Conservation (phyloP, 2,797 vertebrate genomes). For the Chaenodraco wilsoni region DNA sequence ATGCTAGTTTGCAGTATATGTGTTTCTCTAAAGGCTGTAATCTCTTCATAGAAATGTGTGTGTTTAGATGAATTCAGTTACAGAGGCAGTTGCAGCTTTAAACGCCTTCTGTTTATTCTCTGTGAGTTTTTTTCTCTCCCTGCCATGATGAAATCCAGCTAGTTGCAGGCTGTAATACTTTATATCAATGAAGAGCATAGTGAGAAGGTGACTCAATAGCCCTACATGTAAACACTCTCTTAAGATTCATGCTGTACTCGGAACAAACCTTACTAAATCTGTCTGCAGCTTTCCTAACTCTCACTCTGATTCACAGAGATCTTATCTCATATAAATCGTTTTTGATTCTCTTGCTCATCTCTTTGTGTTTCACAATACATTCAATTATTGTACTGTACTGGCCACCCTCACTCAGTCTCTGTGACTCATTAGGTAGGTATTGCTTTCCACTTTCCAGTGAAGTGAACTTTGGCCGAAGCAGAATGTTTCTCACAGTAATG, state of each 20-base stretch:
- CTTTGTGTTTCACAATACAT: constrained; percentile 13
- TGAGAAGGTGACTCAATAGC: constrained; percentile 34
- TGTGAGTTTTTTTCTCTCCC: constrained; percentile 1
- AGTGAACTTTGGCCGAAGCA: constrained; percentile 76
- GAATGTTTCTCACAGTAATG: constrained; percentile 67
- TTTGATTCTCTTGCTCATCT: constrained; percentile 9
- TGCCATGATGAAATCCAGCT: constrained; percentile 31
- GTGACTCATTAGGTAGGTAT: constrained; percentile 68
- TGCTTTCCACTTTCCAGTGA: constrained; percentile 64
- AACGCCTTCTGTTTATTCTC: constrained; percentile 9
- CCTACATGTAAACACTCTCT: constrained; percentile 20
- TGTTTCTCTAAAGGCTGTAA: background rate
- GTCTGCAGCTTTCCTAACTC: constrained; percentile 10
- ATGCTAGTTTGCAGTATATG: background rate
- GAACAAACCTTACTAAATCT: constrained; percentile 11
- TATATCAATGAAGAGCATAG: constrained; percentile 16
- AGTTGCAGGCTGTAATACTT: constrained; percentile 19
- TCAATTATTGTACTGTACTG: background rate
- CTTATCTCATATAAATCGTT: background rate
- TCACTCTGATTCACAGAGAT: constrained; percentile 30
- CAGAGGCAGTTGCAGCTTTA: constrained; percentile 9
- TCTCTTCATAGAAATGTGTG: background rate
- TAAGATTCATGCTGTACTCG: constrained; percentile 35
- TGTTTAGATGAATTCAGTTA: background rate
- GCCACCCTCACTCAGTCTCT: constrained; percentile 26